phyloP scores from a whole-genome alignment of 2,888 invertebrate genomes.

The Tenthredo notha region DNA sequence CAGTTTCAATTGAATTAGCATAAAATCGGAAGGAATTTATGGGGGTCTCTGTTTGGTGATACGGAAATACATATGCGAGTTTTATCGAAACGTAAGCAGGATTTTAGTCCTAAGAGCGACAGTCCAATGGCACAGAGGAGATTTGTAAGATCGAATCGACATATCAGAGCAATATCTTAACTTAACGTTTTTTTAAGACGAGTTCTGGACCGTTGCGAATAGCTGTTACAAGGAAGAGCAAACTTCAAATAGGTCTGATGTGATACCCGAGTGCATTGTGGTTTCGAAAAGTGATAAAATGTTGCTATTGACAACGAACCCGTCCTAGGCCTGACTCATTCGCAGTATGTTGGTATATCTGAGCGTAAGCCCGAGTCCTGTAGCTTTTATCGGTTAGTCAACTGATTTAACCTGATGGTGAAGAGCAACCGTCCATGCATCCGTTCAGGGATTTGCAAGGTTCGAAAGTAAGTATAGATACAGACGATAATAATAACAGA shows the following conservation, averaged over 20 bases:
- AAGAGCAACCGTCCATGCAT: not conserved
- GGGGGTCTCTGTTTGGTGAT: not conserved
- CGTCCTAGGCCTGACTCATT: not conserved
- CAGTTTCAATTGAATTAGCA: constrained; percentile 41
- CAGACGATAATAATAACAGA: not conserved
- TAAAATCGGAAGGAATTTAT: constrained; percentile 22
- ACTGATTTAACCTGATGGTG: constrained; percentile 1
- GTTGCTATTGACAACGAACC: not conserved
- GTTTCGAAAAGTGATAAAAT: not conserved
- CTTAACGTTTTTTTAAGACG: not conserved
- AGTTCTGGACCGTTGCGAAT: not conserved
- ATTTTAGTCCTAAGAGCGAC: not conserved
- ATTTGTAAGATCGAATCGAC: constrained; percentile 2
- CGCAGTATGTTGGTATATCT: not conserved
- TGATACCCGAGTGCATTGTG: not conserved
- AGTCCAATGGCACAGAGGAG: not conserved
- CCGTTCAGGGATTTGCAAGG: not conserved
- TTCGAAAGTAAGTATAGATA: not conserved
- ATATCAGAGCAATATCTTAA: constrained; percentile 19
- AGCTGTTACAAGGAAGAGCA: not conserved
- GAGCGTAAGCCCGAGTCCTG: not conserved
- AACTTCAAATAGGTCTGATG: not conserved
- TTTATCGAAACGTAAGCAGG: constrained; percentile 24
- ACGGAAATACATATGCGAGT: not conserved
- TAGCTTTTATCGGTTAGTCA: not conserved